Conservation (phyloP, 2,113 vertebrate genomes). For the Struthio camelus region DNA sequence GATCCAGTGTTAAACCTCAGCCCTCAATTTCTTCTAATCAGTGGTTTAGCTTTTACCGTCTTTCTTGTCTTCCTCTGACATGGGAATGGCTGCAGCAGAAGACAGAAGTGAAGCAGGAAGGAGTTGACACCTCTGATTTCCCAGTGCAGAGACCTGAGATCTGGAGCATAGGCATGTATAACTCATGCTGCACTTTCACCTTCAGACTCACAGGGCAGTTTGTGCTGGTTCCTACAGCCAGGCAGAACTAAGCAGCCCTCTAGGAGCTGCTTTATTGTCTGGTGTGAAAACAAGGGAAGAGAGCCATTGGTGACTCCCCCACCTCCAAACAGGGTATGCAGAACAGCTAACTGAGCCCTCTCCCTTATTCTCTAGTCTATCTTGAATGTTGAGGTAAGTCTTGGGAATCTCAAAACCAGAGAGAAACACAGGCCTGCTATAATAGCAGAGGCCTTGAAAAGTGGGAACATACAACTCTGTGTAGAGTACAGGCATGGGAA, state of each 20-base stretch:
- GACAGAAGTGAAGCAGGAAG: not conserved
- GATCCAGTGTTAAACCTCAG: not conserved
- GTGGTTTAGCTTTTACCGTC: not conserved
- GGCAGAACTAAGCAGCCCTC: too few relatives aligned
- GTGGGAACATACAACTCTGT: not conserved
- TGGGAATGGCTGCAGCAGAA: not conserved
- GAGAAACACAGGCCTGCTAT: not conserved
- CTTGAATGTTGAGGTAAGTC: not conserved
- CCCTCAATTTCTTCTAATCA: not conserved
- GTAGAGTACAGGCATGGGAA: not conserved
- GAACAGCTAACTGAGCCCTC: too few relatives aligned
- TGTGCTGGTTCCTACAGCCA: too few relatives aligned
- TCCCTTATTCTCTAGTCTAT: too few relatives aligned
- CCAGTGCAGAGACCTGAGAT: not conserved
- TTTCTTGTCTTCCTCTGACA: not conserved
- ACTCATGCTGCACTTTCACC: too few relatives aligned
- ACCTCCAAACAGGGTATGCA: too few relatives aligned
- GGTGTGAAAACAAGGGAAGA: too few relatives aligned
- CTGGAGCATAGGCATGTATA: too few relatives aligned
- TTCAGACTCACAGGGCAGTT: too few relatives aligned
- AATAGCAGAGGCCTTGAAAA: not conserved
- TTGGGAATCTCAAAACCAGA: too few relatives aligned
- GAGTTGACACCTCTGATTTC: not conserved
- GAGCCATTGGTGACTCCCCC: too few relatives aligned
- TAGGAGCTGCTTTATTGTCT: too few relatives aligned